Base-by-base conservation (phyloP, 2,113 vertebrate genomes). In the Menidia beryllina region DNA sequence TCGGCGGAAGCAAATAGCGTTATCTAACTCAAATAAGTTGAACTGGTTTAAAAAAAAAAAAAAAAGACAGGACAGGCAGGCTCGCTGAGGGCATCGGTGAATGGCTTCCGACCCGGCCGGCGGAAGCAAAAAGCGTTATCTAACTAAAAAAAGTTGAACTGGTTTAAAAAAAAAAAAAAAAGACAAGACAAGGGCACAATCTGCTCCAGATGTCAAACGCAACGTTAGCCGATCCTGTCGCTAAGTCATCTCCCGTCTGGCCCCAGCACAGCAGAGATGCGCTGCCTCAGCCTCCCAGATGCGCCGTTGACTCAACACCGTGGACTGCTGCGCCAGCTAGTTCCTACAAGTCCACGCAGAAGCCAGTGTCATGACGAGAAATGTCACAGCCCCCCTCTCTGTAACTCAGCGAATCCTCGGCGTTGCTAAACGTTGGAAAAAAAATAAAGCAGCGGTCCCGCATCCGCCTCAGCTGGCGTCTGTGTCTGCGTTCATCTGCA, bases 261-360 rank as follows among this genome's bases (percentile, higher is more conserved):
- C 58, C 23, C 19, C 67, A 75, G 64, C 68, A 52, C 38, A 58
- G 38, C 58, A 39, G 25, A 25, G 73, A 54, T 60, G 77, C 48
- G 76, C 75, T 75, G 77, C 68, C 48, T 72, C 74, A 69, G 77
- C 69, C 41, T 68, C 57, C n/a, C 82, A 73, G 84, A 64, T 79
- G 80, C 70, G 73, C 47, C 82, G 79, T 79, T 81, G 87, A 86
- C 69, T 91, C 86, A 81, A 88, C 80, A 66, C 72, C 13, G 70
- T 23, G 80, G 59, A 54, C 70, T 84, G 87, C 87, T 86, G 89
- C 85, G 82, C 82, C 77, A 87, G 85, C 82, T 76, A 36, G 25
- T 75, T 89, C 73, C 84, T 81, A 75, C 84, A 79, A 82, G 68
- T 82, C 76, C 81, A 72, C 25, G 56, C 80, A 47, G 72, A 82